These are phyloP conservation scores for Oenanthe melanoleuca DNA, from an alignment of 2,113 vertebrate genomes.

Conservation along the genomic window DNA sequence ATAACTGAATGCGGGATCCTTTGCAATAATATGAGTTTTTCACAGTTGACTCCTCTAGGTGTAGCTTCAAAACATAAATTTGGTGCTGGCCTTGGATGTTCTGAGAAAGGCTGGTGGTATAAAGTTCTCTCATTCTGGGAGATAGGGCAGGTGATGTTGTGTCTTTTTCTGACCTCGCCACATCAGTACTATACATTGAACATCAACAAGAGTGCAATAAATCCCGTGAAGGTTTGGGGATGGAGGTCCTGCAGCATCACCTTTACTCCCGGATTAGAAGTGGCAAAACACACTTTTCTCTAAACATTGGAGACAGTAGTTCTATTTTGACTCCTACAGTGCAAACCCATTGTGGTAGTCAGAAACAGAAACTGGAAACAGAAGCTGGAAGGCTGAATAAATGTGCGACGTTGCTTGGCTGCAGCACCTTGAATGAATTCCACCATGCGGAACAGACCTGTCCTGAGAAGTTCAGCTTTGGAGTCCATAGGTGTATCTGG, in stretches of 20 bases:
- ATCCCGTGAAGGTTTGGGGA: neutral
- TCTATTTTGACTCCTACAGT: neutral
- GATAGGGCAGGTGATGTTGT: neutral
- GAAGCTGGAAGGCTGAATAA: neutral
- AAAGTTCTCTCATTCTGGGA: neutral
- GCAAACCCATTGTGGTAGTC: fast-evolving
- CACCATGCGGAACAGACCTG: fast-evolving
- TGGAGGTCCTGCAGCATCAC: neutral
- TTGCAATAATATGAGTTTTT: neutral
- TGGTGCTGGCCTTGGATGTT: neutral
- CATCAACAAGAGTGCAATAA: fast-evolving
- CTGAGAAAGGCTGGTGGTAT: neutral
- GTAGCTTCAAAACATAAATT: neutral
- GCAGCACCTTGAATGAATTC: neutral
- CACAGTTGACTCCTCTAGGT: neutral
- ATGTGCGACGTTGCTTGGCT: fast-evolving
- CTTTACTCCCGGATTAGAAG: neutral
- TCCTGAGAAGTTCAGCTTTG: neutral
- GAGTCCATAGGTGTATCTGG: neutral
- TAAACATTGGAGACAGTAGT: fast-evolving
- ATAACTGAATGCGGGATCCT: neutral
- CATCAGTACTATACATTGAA: neutral
- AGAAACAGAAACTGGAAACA: neutral
- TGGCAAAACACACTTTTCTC: neutral
- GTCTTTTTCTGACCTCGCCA: neutral